phyloP scores from a whole-genome alignment of 1,140 invertebrate genomes.

The Spodoptera frugiperda region DNA sequence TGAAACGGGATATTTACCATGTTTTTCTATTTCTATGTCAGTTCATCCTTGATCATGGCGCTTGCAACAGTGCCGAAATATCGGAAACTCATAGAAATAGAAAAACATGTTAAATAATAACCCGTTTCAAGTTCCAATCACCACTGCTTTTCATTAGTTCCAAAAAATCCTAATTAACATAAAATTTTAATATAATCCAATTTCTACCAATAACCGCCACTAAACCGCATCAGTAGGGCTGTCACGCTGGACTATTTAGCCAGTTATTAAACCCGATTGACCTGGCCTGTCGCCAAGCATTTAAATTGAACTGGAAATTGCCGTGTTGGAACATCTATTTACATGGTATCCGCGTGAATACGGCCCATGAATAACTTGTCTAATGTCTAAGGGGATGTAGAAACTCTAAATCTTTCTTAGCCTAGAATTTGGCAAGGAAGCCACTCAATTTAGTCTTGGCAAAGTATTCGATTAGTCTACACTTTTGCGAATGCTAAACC shows the following conservation, averaged over 20 bases:
- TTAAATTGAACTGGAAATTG: slow-evolving; percentile 52
- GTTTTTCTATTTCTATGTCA: no score
- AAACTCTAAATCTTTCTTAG: slow-evolving; percentile 4
- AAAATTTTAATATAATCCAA: not conserved
- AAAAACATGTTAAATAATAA: no score
- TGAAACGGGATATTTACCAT: no score
- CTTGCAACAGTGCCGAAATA: no score
- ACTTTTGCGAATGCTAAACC: slow-evolving; percentile 21
- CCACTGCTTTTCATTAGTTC: no score
- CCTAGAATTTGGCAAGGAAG: slow-evolving; percentile 22
- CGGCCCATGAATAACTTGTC: slow-evolving; percentile 22
- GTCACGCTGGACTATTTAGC: slow-evolving; percentile 47
- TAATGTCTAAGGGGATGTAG: slow-evolving; percentile 12
- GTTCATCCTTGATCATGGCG: no score
- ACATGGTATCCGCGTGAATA: slow-evolving; percentile 32
- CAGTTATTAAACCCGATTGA: slow-evolving; percentile 47
- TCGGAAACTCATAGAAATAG: no score
- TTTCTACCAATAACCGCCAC: slow-evolving; percentile 8
- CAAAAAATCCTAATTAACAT: no score
- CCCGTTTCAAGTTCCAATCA: no score
- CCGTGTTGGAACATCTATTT: slow-evolving; percentile 47
- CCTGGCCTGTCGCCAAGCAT: slow-evolving; percentile 54
- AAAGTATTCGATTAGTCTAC: slow-evolving; percentile 32
- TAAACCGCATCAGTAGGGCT: slow-evolving; percentile 13
- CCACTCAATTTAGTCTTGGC: slow-evolving; percentile 26